phyloP scores from a whole-genome alignment of 1,140 invertebrate species.

The Brachionus koreanus region DNA sequence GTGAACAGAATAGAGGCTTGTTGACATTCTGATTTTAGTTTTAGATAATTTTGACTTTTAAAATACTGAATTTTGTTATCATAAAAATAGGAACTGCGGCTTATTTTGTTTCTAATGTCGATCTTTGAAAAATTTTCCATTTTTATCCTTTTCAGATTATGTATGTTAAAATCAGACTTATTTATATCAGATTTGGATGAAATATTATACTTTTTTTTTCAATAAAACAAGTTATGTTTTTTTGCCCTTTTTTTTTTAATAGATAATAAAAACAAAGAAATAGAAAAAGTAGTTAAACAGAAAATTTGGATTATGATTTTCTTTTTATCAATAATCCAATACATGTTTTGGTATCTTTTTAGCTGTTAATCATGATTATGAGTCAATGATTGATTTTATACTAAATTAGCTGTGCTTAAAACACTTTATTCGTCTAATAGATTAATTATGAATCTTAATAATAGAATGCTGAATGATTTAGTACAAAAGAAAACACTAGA shows the following conservation, averaged over 20 bases:
- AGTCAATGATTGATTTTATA: background rate
- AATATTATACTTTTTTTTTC: background rate
- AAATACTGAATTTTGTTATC: slow-evolving; percentile 38
- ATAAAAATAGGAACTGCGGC: slow-evolving; percentile 24
- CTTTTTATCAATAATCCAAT: background rate
- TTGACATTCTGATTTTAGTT: slow-evolving; percentile 51
- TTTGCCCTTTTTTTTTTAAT: background rate
- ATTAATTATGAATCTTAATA: background rate
- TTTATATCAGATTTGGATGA: background rate
- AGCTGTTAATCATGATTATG: background rate
- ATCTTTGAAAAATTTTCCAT: slow-evolving; percentile 40
- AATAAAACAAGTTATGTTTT: background rate
- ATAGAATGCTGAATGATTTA: background rate
- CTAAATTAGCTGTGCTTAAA: background rate
- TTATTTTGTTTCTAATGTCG: slow-evolving; percentile 24
- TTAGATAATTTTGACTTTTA: slow-evolving; percentile 47
- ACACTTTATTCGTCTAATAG: background rate
- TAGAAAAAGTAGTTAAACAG: background rate
- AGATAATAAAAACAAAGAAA: background rate
- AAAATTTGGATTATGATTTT: background rate
- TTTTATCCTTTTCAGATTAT: background rate
- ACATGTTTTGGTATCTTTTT: background rate
- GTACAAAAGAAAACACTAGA: too few relatives aligned
- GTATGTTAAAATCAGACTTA: background rate
- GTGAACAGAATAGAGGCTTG: slow-evolving; percentile 65